Conservation (phyloP, 2,888 invertebrate species). For the Beris chalybata region DNA sequence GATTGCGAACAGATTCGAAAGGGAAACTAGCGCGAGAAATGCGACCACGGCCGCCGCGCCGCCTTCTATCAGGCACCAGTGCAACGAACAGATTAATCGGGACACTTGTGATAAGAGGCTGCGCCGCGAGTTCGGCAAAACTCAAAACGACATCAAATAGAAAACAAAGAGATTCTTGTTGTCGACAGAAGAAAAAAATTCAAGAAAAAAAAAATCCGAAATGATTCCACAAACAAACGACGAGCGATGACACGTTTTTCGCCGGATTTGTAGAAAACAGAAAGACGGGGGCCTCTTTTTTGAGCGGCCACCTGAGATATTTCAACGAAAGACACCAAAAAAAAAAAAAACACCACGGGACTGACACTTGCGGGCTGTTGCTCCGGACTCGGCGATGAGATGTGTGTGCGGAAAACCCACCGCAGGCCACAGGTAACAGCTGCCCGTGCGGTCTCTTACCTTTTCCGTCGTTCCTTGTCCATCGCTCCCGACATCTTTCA, state of each 20-base stretch:
- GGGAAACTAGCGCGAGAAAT: too few species aligned
- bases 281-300: too few species aligned
- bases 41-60: background rate
- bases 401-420: background rate
- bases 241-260: slow-evolving; percentile 25
- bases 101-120: too few species aligned
- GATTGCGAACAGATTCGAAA: too few species aligned
- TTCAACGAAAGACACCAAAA: too few species aligned
- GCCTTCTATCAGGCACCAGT: background rate
- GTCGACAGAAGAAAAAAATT: slow-evolving; percentile 1
- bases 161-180: slow-evolving; percentile 31
- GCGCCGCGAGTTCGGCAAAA: too few species aligned
- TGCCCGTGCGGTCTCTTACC: slow-evolving; percentile 4
- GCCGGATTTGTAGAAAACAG: background rate
- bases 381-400: slow-evolving; percentile 7
- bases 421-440: background rate
- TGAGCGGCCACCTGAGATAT: too few species aligned
- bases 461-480: slow-evolving; percentile 22
- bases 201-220: background rate
- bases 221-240: slow-evolving; percentile 7
- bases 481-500: slow-evolving; percentile 20
- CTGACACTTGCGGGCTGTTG: slow-evolving; percentile 28
- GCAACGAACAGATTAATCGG: too few species aligned
- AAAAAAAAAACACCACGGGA: background rate
- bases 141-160: background rate